Percentiles rank a stretch among this genome's conserved stretches.
phyloP scores from a whole-genome alignment of 2,888 invertebrate species.

The Drosophila paranaensis region DNA sequence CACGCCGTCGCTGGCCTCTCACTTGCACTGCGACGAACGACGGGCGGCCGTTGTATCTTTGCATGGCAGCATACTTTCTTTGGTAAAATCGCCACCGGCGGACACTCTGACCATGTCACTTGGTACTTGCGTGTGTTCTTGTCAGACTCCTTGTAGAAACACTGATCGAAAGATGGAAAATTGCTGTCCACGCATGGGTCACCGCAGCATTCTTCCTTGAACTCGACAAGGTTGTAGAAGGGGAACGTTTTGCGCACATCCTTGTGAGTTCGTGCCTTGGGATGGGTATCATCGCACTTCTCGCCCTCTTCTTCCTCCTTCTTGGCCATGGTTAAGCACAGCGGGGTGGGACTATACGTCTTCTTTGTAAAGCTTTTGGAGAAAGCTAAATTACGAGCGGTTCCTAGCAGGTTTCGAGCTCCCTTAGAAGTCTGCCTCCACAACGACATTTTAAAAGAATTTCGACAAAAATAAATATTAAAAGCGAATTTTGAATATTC shows the following conservation, averaged over 20 bases:
- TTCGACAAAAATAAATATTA: constrained; percentile 8
- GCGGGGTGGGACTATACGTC: constrained; percentile 13
- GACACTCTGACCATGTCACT: constrained; percentile 78
- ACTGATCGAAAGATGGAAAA: constrained; percentile 50
- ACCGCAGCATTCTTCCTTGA: constrained; percentile 38
- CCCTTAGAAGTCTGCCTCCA: constrained; percentile 3
- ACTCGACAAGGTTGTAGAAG: constrained; percentile 42
- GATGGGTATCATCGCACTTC: constrained; percentile 26
- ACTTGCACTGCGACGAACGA: constrained; percentile 41
- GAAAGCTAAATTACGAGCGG: neutral
- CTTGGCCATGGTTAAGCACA: neutral
- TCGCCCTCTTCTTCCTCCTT: neutral
- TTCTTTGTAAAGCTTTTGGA: no score
- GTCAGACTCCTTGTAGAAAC: constrained; percentile 56
- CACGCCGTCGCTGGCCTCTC: constrained; percentile 23
- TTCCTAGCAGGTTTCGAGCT: neutral
- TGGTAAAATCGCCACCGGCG: constrained; percentile 53
- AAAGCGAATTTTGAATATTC: constrained; percentile 10
- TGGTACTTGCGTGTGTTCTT: constrained; percentile 71
- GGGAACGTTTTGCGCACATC: constrained; percentile 34
- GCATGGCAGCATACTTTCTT: constrained; percentile 63
- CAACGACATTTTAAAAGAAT: constrained; percentile 24
- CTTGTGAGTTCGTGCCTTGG: constrained; percentile 19
- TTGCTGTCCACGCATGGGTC: constrained; percentile 36
- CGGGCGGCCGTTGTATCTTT: constrained; percentile 27